These are phyloP conservation scores for Zootermopsis nevadensis DNA, from an alignment of 2,888 invertebrate genomes.

Conservation along the genomic window DNA sequence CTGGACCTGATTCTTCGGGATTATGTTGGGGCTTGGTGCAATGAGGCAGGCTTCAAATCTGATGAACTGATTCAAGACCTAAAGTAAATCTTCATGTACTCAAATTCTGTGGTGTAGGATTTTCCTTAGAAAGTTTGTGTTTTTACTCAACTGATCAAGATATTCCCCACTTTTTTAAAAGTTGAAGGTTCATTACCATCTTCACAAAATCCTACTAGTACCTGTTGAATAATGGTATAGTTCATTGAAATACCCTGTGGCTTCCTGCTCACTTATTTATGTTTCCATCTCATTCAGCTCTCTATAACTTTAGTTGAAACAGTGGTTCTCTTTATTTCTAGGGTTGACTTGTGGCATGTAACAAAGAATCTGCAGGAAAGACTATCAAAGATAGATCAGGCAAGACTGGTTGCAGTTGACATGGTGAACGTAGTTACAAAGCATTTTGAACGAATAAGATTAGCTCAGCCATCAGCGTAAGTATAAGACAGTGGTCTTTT, in stretches of 20 bases:
- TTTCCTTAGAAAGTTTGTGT: too few species aligned
- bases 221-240: too few species aligned
- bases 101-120: too few species aligned
- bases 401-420: constrained; percentile 84
- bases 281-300: neutral
- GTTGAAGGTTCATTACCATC: too few species aligned
- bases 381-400: constrained; percentile 80
- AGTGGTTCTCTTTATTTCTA: constrained; percentile 54
- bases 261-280: too few species aligned
- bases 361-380: constrained; percentile 81
- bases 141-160: too few species aligned
- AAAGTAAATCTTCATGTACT: constrained; percentile 67
- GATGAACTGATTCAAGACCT: constrained; percentile 73
- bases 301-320: too few species aligned
- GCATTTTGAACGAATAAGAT: constrained; percentile 87
- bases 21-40: constrained; percentile 82
- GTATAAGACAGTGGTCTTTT: constrained; percentile 59
- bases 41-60: constrained; percentile 75
- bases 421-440: constrained; percentile 83
- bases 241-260: too few species aligned
- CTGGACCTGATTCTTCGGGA: constrained; percentile 84
- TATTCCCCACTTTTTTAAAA: too few species aligned
- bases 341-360: constrained; percentile 81
- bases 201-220: too few species aligned
- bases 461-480: constrained; percentile 80